Evolutionary conservation across 2,113 vertebrate species (phyloP), one percentile per base, ranked within the genome.

Genomic region (Brevimyrus niger): DNA sequence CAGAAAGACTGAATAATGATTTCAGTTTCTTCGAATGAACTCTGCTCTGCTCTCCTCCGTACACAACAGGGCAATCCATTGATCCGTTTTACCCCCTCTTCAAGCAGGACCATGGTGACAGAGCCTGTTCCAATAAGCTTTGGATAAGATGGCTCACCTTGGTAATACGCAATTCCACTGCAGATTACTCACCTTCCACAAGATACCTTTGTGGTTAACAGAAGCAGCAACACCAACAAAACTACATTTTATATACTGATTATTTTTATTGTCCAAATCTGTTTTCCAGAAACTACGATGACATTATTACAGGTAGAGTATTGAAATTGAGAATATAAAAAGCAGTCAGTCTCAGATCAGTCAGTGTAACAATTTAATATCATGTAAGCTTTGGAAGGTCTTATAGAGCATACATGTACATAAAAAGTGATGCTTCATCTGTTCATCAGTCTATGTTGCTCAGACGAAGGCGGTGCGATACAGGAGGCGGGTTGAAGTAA

Each of bases 231-330:
- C 69, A 27, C 87, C n/a, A 47, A 65, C 5, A 84, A 80, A 80
- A 55, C 73, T 50, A 89, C 87, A n/a, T 51, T 80, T 73, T 80
- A 47, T 80, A 35, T 65, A 87, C 87, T 13, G 13, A 89, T 89
- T 58, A 48, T 82, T 90, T 42, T 51, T 91, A 58, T 90, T 91
- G 17, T 47, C 82, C 38, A 19, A 46, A 84, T n/a, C 42, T 87
- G 90, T 91, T 90, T 89, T 65, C 50, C 76, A 65, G 90, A 90
- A 90, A 90, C 65, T 38, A 90, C 89, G 90, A 90, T 88, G 46
- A 87, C 86, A 91, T 87, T 89, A 84, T 84, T 88, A 90, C 86
- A 90, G 80, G 23, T 90, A 53, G 35, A 90, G 87, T 82, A 61
- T 85, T 90, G 31, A 89, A 90, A 90, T 50, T 10, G 89, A 89